Evolutionary conservation across 2,797 vertebrate genomes (phyloP).

Genomic region (Eospalax fontanierii): DNA sequence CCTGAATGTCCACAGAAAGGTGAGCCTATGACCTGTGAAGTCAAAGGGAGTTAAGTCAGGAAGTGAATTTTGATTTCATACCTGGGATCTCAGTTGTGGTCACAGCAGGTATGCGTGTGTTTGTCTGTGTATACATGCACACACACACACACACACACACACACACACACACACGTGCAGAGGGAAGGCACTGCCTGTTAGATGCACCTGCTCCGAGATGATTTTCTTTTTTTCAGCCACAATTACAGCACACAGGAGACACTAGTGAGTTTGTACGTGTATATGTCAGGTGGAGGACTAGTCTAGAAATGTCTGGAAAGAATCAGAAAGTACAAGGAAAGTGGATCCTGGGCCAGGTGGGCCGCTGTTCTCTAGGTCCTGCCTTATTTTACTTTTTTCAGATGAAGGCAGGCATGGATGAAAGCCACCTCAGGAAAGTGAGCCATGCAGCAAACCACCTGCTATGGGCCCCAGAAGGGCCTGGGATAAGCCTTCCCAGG

Average conservation of each 20-base stretch:
- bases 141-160: accelerated
- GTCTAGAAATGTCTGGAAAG: neutral
- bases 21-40: neutral
- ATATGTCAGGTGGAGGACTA: accelerated
- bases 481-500: neutral
- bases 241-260: neutral
- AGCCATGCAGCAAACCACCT: neutral
- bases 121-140: neutral
- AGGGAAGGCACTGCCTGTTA: neutral
- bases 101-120: neutral
- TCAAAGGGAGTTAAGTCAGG: neutral
- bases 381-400: too few relatives aligned
- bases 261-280: neutral
- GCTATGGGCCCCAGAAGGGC: neutral
- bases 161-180: accelerated
- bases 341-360: neutral
- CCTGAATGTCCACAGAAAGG: neutral
- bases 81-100: neutral
- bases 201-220: neutral
- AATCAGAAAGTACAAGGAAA: neutral
- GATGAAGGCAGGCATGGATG: neutral
- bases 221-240: neutral
- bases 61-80: neutral
- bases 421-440: neutral
- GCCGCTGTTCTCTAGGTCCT: neutral